Percentiles rank a stretch among this genome's conserved stretches.
Conservation (phyloP, 2,888 invertebrate species). For the Therioaphis trifolii region DNA sequence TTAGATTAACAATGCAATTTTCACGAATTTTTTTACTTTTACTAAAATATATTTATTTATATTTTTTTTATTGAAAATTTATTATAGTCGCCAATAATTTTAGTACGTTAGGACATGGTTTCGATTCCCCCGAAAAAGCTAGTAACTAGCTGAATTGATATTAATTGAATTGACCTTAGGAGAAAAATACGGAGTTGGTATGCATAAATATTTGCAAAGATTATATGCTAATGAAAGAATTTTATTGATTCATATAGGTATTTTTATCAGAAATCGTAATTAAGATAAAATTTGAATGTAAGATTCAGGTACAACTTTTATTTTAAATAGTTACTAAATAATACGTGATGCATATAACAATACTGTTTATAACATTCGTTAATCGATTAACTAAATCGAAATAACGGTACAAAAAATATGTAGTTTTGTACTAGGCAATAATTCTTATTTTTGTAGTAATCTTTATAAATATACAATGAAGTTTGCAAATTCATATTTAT, state of each 20-base stretch:
- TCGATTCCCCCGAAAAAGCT: constrained; percentile 15
- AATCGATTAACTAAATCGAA: too few relatives aligned
- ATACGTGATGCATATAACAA: too few relatives aligned
- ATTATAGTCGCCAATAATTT: neutral
- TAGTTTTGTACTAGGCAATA: too few relatives aligned
- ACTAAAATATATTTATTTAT: too few relatives aligned
- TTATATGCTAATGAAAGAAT: neutral
- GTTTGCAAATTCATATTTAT: too few relatives aligned
- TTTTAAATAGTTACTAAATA: neutral
- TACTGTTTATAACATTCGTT: too few relatives aligned
- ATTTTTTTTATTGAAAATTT: too few relatives aligned
- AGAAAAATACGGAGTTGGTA: neutral
- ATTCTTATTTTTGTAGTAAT: too few relatives aligned
- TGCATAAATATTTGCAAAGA: constrained; percentile 1
- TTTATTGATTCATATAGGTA: neutral
- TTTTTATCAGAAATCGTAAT: neutral
- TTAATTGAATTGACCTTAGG: constrained; percentile 50
- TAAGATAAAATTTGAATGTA: neutral
- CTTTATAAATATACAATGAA: too few relatives aligned
- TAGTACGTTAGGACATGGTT: constrained; percentile 10
- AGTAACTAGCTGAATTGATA: constrained; percentile 41
- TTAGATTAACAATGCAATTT: too few relatives aligned
- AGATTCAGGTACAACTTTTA: constrained; percentile 4
- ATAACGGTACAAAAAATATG: too few relatives aligned
- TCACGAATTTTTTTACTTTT: too few relatives aligned